These are phyloP conservation scores for Podilymbus podiceps DNA, from an alignment of 2,113 vertebrate species.

Conservation along the genomic window DNA sequence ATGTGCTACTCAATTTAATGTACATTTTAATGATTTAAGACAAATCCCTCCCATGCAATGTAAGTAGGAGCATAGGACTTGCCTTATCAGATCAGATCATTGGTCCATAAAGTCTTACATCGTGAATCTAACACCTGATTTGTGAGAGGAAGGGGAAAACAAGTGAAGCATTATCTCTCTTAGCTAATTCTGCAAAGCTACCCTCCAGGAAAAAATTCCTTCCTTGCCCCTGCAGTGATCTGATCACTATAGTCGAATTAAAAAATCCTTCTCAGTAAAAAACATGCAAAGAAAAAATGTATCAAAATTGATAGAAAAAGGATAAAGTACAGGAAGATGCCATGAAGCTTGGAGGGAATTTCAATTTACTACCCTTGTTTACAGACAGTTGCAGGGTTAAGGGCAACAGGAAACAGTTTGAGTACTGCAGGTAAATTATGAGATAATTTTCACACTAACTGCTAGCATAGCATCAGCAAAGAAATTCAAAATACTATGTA, in stretches of 20 bases:
- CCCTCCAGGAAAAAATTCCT: slow-evolving; percentile 8
- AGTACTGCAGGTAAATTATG: neutral
- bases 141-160: slow-evolving; percentile 4
- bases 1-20: neutral
- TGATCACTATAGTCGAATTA: slow-evolving; percentile 29
- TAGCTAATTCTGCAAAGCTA: neutral
- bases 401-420: neutral
- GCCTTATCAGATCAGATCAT: neutral
- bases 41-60: neutral
- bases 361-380: slow-evolving; percentile 5
- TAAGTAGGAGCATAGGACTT: neutral
- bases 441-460: neutral
- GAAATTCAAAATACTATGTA: neutral
- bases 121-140: neutral
- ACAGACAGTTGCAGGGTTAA: neutral
- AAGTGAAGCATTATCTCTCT: neutral
- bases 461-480: neutral
- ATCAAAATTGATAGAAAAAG: slow-evolving; percentile 54
- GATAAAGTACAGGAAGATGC: slow-evolving; percentile 3
- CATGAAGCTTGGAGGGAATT: slow-evolving; percentile 50
- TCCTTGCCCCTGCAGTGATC: slow-evolving; percentile 4
- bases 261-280: slow-evolving; percentile 34
- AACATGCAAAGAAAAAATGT: slow-evolving; percentile 39
- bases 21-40: neutral
- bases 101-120: neutral